Base-by-base conservation (phyloP, 2,113 vertebrate species). In the Siniperca chuatsi region DNA sequence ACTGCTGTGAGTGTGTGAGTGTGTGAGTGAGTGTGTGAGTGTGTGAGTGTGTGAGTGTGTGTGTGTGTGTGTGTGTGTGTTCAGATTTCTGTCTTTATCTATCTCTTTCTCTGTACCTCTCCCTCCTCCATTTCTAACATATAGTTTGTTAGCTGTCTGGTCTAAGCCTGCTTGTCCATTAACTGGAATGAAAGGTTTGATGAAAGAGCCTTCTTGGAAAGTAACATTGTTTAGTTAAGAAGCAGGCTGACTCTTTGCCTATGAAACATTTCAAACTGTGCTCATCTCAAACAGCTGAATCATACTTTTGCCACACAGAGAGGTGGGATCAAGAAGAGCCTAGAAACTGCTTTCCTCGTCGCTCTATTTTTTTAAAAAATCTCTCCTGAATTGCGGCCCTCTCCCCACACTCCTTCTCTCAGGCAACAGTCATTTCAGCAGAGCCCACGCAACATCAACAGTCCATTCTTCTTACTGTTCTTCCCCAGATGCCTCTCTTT, bases 161-260 rank as follows among this genome's bases (percentile, higher is more conserved):
- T 91, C 68, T 54, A 75, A 77, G 82, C 86, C 91, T 94, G 90
- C 91, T 93, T 80, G 83, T 88, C 64, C 13, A 13, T 86, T 42
- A 93, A 94, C 90, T 93, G 90, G 89, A 93, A 89, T 79, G 80
- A 89, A 89, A 78, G 84, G 62, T 90, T 83, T 29, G 29, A 29
- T 29, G 29, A 29, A 29, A 6, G 57, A 83, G 66, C 57, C 46
- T 80, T 55, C 48, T 62, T 6, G n/a, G 33, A 64, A 42, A 78
- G 54, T 55, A 12, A 25, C 50, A 0, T 18, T 42, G 64, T 62
- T 44, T 70, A 46, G 57, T 57, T 54, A 12, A 11, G 46, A 76
- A 64, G 5, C 10, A 8, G 54, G 58, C 68, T 67, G 11, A 65
- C 46, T 75, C 58, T 44, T 70, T 33, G 21, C 58, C 62, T 71